A percentile compares a stretch with the other conserved stretches of the same genome.
Conservation (phyloP, 1,140 invertebrate species). For the Euschistus heros region DNA sequence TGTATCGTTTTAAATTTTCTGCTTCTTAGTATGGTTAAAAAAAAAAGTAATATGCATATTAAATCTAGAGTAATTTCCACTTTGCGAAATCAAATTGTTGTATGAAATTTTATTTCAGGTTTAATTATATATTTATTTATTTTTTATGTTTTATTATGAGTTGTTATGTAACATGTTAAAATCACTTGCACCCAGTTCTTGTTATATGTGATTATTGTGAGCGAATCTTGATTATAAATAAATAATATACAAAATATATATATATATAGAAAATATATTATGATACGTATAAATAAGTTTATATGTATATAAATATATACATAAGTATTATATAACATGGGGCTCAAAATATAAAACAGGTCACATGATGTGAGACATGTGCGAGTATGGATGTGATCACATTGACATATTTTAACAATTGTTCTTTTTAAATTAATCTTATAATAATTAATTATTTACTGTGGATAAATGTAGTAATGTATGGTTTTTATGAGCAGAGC, state of each 20-base stretch:
- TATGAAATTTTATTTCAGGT: too few species aligned
- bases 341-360: constrained; percentile 8
- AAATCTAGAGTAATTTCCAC: too few species aligned
- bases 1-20: too few species aligned
- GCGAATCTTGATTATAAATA: neutral
- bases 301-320: constrained; percentile 4
- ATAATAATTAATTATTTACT: too few species aligned
- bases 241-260: neutral
- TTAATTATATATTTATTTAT: too few species aligned
- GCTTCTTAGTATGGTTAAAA: too few species aligned
- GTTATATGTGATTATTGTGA: neutral
- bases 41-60: too few species aligned
- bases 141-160: too few species aligned
- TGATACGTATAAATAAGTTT: constrained; percentile 1
- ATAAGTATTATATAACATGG: constrained; percentile 5
- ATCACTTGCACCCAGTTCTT: constrained; percentile 2
- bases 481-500: too few species aligned
- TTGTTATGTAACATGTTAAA: neutral
- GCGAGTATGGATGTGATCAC: neutral
- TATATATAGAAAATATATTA: neutral
- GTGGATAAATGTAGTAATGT: too few species aligned
- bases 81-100: too few species aligned
- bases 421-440: constrained; percentile 7
- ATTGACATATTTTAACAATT: constrained; percentile 9
- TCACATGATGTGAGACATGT: constrained; percentile 4